These are phyloP conservation scores for Arvicanthis niloticus DNA, from an alignment of 2,113 vertebrate species.

Conservation along the genomic window DNA sequence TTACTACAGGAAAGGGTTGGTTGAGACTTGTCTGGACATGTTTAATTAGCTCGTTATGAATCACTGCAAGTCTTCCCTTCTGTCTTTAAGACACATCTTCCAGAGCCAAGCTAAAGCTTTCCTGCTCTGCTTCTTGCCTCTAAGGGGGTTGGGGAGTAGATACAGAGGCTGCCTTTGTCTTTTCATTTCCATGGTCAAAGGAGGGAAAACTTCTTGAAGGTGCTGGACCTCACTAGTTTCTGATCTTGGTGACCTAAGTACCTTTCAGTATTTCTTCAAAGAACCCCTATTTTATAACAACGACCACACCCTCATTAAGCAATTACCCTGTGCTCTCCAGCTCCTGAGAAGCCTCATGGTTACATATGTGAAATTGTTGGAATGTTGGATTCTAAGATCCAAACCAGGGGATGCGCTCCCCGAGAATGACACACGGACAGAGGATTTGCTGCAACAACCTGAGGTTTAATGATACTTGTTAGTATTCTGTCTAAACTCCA, in stretches of 20 bases:
- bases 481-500: too few species aligned
- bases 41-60: constrained; percentile 47
- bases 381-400: too few species aligned
- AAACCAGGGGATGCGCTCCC: too few species aligned
- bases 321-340: neutral
- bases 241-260: constrained; percentile 1
- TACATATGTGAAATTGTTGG: too few species aligned
- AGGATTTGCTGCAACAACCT: too few species aligned
- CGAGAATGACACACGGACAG: too few species aligned
- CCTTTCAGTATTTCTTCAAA: constrained; percentile 23
- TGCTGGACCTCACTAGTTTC: neutral
- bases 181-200: neutral
- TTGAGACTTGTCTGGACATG: constrained; percentile 16
- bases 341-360: neutral
- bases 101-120: neutral
- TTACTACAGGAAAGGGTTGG: neutral
- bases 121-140: neutral
- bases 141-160: neutral
- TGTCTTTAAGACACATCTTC: neutral
- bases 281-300: neutral
- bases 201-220: neutral
- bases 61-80: neutral
- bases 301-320: neutral
- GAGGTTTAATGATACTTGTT: too few species aligned
- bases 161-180: constrained; percentile 1